phyloP scores from a whole-genome alignment of 2,888 invertebrate species.

The Polietes domitor region DNA sequence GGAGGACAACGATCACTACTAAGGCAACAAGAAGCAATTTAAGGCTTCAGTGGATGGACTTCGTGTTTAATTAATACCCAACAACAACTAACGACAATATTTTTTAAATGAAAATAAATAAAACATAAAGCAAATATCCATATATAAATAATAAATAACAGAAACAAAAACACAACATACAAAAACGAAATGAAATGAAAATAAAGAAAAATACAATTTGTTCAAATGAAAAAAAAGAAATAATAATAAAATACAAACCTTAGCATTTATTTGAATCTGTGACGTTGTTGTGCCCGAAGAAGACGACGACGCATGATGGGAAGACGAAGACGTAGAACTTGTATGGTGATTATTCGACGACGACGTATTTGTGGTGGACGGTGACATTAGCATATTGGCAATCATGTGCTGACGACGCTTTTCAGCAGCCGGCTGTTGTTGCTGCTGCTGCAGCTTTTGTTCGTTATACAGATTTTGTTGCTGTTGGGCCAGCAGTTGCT shows the following conservation, averaged over 20 bases:
- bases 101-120: constrained; percentile 36
- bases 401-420: constrained; percentile 77
- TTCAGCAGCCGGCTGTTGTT: constrained; percentile 70
- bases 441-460: constrained; percentile 67
- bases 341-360: constrained; percentile 53
- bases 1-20: no score
- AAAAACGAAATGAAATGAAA: constrained; percentile 58
- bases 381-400: constrained; percentile 79
- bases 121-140: constrained; percentile 39
- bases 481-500: constrained; percentile 58
- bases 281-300: constrained; percentile 75
- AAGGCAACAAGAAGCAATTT: no score
- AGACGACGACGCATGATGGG: constrained; percentile 69
- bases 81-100: no score
- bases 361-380: constrained; percentile 79
- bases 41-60: no score
- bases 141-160: no score
- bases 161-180: constrained; percentile 45
- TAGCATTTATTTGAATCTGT: constrained; percentile 80
- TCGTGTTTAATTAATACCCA: no score
- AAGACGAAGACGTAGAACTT: constrained; percentile 69
- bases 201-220: constrained; percentile 56
- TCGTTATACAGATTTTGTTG: constrained; percentile 66
- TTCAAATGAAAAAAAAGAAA: constrained; percentile 70
- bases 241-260: constrained; percentile 79